Evolutionary conservation across 2,113 vertebrate genomes (phyloP).

Genomic region (Hypomesus transpacificus): DNA sequence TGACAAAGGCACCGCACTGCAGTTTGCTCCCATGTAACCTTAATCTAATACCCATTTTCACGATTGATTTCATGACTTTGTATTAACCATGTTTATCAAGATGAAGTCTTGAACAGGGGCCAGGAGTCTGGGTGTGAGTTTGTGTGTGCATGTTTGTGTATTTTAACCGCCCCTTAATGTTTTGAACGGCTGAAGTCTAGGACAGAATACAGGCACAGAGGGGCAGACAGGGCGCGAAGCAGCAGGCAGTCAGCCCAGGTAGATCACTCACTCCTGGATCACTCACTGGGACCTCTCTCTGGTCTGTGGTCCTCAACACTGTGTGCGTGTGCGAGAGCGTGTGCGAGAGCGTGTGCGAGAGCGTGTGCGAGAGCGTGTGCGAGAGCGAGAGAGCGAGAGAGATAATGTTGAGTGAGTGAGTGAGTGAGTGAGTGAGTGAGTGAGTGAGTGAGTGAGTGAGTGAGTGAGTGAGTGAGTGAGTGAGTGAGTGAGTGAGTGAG

Average conservation of each 20-base stretch:
- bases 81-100: too few relatives aligned
- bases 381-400: too few relatives aligned
- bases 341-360: neutral
- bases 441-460: too few relatives aligned
- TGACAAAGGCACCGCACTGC: neutral
- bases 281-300: constrained; percentile 1
- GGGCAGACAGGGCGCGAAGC: constrained; percentile 29
- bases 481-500: too few relatives aligned
- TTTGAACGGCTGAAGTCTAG: constrained; percentile 10
- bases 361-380: neutral
- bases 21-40: too few relatives aligned
- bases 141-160: neutral
- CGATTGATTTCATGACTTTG: too few relatives aligned
- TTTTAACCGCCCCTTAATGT: neutral
- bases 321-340: neutral
- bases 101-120: neutral
- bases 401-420: neutral
- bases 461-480: too few relatives aligned
- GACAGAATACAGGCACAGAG: constrained; percentile 43
- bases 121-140: neutral
- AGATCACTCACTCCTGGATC: constrained; percentile 31
- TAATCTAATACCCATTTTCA: too few relatives aligned
- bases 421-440: neutral
- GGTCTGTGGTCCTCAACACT: constrained; percentile 27
- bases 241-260: constrained; percentile 58